These are phyloP conservation scores for Diloba caeruleocephala DNA, from an alignment of 2,888 invertebrate genomes.

Conservation along the genomic window DNA sequence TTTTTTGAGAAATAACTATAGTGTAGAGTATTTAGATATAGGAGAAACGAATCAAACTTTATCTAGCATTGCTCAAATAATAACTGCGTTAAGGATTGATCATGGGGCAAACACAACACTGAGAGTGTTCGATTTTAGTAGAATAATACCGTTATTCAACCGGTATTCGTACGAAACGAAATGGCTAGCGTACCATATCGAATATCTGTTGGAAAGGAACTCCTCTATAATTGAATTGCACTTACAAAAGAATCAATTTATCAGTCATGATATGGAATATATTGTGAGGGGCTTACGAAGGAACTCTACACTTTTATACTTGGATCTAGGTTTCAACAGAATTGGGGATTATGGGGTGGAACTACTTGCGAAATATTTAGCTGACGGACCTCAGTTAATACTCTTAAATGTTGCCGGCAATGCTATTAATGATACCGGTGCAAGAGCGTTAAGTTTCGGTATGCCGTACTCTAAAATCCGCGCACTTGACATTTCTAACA, in stretches of 20 bases:
- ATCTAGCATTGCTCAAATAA: conserved; percentile 86
- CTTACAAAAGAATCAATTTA: conserved; percentile 89
- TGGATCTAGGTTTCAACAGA: conserved; percentile 90
- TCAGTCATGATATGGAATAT: conserved; percentile 89
- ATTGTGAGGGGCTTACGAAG: conserved; percentile 83
- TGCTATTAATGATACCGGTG: conserved; percentile 87
- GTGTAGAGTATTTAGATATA: conserved; percentile 86
- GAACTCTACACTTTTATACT: conserved; percentile 86
- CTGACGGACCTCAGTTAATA: conserved; percentile 81
- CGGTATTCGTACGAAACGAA: conserved; percentile 80
- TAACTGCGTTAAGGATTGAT: conserved; percentile 81
- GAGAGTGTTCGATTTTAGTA: conserved; percentile 78
- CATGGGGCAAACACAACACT: conserved; percentile 72
- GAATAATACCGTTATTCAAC: conserved; percentile 75
- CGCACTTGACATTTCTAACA: conserved; percentile 88
- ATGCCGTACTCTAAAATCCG: conserved; percentile 89
- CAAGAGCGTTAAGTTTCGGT: conserved; percentile 86
- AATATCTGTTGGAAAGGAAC: conserved; percentile 77
- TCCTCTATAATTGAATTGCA: conserved; percentile 86
- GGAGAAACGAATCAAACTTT: conserved; percentile 89
- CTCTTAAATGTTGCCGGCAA: conserved; percentile 89
- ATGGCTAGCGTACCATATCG: conserved; percentile 86
- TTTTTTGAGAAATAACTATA: conserved; percentile 80
- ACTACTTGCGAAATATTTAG: conserved; percentile 86
- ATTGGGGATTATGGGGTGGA: conserved; percentile 90